Percentiles rank a stretch among this genome's conserved stretches.
Evolutionary conservation across 2,888 invertebrate species (phyloP).

Genomic region (Theodoxus fluviatilis): DNA sequence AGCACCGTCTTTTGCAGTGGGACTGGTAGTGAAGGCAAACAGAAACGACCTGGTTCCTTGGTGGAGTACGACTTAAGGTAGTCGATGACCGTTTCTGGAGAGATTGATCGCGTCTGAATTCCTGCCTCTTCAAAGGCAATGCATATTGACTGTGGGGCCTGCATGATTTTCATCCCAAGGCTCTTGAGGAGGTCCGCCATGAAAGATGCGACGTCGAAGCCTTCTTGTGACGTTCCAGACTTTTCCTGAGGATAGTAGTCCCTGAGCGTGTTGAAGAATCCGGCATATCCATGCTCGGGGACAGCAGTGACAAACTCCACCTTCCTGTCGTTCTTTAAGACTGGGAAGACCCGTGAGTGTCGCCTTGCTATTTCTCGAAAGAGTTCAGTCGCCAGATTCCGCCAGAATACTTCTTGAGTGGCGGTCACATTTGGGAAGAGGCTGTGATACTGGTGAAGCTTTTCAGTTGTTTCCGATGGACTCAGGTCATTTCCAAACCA

Average conservation of each 20-base stretch:
- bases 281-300: not conserved
- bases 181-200: too few relatives aligned
- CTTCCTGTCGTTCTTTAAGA: not conserved
- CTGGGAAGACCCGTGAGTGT: slow-evolving; percentile 22
- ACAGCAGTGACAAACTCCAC: slow-evolving; percentile 11
- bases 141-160: too few relatives aligned
- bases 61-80: too few relatives aligned
- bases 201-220: too few relatives aligned
- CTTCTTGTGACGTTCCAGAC: not conserved
- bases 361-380: not conserved
- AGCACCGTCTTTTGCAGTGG: too few relatives aligned
- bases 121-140: too few relatives aligned
- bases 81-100: too few relatives aligned
- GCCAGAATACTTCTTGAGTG: not conserved
- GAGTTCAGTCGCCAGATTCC: slow-evolving; percentile 1
- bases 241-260: not conserved
- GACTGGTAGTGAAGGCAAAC: too few relatives aligned
- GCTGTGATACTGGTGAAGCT: not conserved
- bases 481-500: not conserved
- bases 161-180: too few relatives aligned
- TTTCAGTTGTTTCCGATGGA: not conserved
- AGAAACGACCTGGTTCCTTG: too few relatives aligned
- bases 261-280: slow-evolving; percentile 8
- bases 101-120: too few relatives aligned
- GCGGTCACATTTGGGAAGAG: not conserved